These are phyloP conservation scores for Seira musarum DNA, from an alignment of 2,888 invertebrate species.

Conservation along the genomic window DNA sequence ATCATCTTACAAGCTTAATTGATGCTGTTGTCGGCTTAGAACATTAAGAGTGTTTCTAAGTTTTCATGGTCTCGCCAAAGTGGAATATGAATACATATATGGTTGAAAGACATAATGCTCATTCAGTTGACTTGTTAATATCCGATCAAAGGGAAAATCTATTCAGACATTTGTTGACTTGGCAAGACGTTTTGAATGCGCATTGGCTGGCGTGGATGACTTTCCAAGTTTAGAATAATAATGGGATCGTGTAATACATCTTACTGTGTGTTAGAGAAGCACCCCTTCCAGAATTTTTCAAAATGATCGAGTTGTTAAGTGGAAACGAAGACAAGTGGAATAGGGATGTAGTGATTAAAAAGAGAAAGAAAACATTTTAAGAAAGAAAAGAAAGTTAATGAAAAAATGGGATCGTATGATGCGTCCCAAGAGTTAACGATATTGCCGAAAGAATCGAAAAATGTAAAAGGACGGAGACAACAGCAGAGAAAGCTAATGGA, in stretches of 20 bases:
- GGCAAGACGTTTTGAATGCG: too few relatives aligned
- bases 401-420: slow-evolving; percentile 57
- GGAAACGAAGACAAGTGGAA: too few relatives aligned
- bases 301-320: too few relatives aligned
- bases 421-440: slow-evolving; percentile 32
- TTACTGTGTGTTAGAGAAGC: too few relatives aligned
- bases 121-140: neutral
- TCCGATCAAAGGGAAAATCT: neutral
- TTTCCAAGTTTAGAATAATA: too few relatives aligned
- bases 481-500: slow-evolving; percentile 24
- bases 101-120: neutral
- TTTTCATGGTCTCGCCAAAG: neutral
- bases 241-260: too few relatives aligned
- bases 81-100: neutral
- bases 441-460: neutral
- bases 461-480: neutral
- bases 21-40: too few relatives aligned
- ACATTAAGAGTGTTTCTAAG: neutral
- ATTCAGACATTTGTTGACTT: neutral
- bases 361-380: neutral
- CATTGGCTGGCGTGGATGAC: too few relatives aligned
- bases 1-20: too few relatives aligned
- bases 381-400: neutral
- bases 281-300: too few relatives aligned
- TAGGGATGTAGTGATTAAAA: neutral